A percentile compares a stretch with the other conserved stretches of the same genome.
phyloP scores from a whole-genome alignment of 2,888 invertebrate genomes.

The Ophion obscuratus region DNA sequence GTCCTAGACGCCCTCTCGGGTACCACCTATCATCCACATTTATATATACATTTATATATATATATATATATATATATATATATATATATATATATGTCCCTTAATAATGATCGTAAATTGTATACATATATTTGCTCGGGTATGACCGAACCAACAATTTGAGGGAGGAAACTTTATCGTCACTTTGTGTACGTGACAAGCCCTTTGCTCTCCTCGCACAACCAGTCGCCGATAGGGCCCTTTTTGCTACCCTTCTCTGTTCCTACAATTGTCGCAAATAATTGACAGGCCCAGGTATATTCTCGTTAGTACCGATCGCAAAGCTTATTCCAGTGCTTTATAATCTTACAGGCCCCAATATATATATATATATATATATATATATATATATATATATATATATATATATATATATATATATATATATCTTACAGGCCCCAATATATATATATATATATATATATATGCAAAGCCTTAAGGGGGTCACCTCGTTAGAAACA shows the following conservation, averaged over 20 bases:
- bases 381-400: too few species aligned
- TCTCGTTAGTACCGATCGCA: slow-evolving; percentile 10
- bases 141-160: not conserved
- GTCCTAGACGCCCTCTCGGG: not conserved
- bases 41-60: too few species aligned
- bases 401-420: too few species aligned
- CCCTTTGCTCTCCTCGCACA: not conserved
- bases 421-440: not conserved
- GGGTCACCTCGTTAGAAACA: too few species aligned
- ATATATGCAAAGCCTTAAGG: too few species aligned
- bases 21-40: too few species aligned
- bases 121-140: not conserved
- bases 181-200: not conserved
- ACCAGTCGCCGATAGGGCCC: not conserved
- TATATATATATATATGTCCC: too few species aligned
- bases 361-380: too few species aligned
- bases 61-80: too few species aligned
- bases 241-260: slow-evolving; percentile 11
- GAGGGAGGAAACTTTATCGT: slow-evolving; percentile 15
- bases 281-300: slow-evolving; percentile 41
- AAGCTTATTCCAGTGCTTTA: slow-evolving; percentile 24
- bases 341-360: not conserved
- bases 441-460: too few species aligned
- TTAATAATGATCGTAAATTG: slow-evolving; percentile 32
- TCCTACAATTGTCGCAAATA: slow-evolving; percentile 54